Evolutionary conservation across 2,113 vertebrate genomes (phyloP), one percentile per base, ranked within the genome.

Genomic region (Salvelinus namaycush): DNA sequence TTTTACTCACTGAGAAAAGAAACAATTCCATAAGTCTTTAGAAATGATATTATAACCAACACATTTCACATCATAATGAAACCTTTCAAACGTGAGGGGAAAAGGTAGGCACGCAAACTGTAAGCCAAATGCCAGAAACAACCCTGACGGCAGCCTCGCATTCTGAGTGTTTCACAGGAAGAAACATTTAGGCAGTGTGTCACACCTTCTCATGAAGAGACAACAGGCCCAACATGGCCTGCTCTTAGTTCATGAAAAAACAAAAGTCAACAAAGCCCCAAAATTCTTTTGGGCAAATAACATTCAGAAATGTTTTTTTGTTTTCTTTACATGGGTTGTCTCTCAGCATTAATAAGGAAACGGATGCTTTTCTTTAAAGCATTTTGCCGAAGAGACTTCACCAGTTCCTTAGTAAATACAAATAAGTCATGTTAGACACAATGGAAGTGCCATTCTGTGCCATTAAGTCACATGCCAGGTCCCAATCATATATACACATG

Each of bases 121-220:
- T 95, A 90, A 95, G 95, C 95, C 96, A 96, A 97, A 96, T 93
- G 95, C 95, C 95, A 97, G 96, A 98, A 97, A 97, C 96, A 99
- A 98, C 96, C 96, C 96, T 95, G 94, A 98, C 95, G 94, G 94
- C 95, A 98, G 96, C 95, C 95, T 97, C 95, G 95, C 95, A 89
- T 96, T 97, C 93, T 74, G 92, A 95, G 95, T 96, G 96, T 98
- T 97, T 97, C 97, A 97, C 93, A 96, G 95, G 95, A 95, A 96
- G 96, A 98, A 98, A 99, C 95, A 96, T 96, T 95, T 98, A 98
- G 96, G 96, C 95, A 96, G 94, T 97, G 95, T 97, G 93, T 97
- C 95, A 96, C 94, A 96, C 96, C 95, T 97, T 98, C 96, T 97
- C 96, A 98, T 96, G 96, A 98, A 96, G 94, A 95, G 95, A 96